Conservation (phyloP, 1,140 invertebrate genomes). For the Drosophila elegans region DNA sequence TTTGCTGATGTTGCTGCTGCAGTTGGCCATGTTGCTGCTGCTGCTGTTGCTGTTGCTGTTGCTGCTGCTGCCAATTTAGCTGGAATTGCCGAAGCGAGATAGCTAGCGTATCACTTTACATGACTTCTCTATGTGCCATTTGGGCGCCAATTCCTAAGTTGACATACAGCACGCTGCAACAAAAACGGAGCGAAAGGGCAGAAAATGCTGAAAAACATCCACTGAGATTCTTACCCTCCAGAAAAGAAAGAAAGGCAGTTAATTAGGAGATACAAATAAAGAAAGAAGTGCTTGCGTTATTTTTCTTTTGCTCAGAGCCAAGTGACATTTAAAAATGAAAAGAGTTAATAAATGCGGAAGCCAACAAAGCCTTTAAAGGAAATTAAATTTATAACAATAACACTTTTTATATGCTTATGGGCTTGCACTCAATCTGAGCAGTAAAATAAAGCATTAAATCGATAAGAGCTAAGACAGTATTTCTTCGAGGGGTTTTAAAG, state of each 20-base stretch:
- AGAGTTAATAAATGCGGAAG: background rate
- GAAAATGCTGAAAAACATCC: conserved; percentile 1
- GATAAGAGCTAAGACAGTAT: background rate
- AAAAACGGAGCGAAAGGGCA: conserved; percentile 38
- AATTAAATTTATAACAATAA: background rate
- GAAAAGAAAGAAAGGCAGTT: conserved; percentile 12
- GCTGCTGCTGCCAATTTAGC: conserved; percentile 49
- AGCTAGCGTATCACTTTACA: conserved; percentile 71
- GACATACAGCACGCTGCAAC: conserved; percentile 49
- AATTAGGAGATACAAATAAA: conserved; percentile 6
- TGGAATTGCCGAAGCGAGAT: conserved; percentile 66
- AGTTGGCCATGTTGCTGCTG: conserved; percentile 21
- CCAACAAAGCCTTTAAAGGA: background rate
- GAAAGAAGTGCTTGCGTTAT: background rate
- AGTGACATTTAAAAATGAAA: too few species aligned
- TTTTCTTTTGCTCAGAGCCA: too few species aligned
- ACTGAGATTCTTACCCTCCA: background rate
- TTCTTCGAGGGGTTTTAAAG: background rate
- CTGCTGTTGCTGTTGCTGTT: conserved; percentile 6
- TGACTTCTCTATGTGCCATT: conserved; percentile 79
- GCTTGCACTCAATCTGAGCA: too few species aligned
- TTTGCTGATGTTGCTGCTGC: conserved; percentile 3
- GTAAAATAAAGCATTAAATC: too few species aligned
- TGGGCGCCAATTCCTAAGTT: conserved; percentile 80
- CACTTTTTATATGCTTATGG: background rate